Percentiles rank a stretch among this genome's conserved stretches.
Conservation (phyloP, 2,113 vertebrate species). For the Cochlearius cochlearius region DNA sequence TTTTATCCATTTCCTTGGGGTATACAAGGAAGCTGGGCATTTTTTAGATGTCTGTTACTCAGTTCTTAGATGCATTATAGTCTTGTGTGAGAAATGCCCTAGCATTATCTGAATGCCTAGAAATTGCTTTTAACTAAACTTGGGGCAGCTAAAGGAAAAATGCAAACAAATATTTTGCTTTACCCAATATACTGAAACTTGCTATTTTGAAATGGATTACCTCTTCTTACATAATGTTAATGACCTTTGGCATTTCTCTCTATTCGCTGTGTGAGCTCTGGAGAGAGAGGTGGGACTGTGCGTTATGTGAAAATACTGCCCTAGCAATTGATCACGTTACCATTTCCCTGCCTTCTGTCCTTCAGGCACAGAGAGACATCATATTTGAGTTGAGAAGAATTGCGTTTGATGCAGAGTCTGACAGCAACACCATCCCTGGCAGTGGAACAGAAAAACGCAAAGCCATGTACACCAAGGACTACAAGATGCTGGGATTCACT, state of each 20-base stretch:
- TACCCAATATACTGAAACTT: background rate
- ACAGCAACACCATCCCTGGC: conserved; percentile 74
- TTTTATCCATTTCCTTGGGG: background rate
- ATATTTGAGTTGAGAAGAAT: conserved; percentile 96
- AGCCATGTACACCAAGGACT: conserved; percentile 97
- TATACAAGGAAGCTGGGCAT: background rate
- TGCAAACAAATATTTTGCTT: background rate
- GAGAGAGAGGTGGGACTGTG: background rate
- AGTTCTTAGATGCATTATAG: background rate
- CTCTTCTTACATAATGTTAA: background rate
- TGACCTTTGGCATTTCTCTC: background rate
- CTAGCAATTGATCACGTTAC: background rate
- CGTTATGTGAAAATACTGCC: background rate
- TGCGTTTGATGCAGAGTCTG: conserved; percentile 93
- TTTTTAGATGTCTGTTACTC: background rate
- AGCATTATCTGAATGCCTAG: background rate
- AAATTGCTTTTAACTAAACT: background rate
- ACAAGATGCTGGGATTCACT: conserved; percentile 97
- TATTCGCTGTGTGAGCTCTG: background rate
- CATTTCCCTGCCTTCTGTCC: background rate
- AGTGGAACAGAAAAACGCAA: conserved; percentile 91
- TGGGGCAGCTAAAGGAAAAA: background rate
- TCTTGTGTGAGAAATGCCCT: background rate
- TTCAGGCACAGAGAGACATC: conserved; percentile 91
- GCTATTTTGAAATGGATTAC: background rate